Base-by-base conservation (phyloP, 1,140 invertebrate genomes). In the Nasonia vitripennis region DNA sequence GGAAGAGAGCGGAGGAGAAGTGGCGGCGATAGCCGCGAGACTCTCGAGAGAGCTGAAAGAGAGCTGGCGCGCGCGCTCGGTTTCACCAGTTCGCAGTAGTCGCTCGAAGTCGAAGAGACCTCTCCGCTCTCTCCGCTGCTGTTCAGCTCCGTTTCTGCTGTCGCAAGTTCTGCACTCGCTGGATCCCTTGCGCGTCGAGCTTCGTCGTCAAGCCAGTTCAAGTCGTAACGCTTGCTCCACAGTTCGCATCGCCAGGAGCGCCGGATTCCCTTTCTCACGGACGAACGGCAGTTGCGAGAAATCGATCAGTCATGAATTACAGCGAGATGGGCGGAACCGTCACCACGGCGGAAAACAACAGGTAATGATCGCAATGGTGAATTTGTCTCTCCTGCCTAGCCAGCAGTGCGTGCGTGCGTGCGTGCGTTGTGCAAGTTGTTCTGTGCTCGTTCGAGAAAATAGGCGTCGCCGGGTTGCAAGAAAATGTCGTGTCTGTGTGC, bases 11-110 rank as follows among this genome's bases (percentile, higher is more conserved):
- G 31, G 1, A n/a, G 5, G 51, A 23, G 62, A 14, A 12, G 31
- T 1, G 12, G 11, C 2, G 73, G 70, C n/a, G 48, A 27, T 27
- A 37, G 81, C 2, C 27, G 7, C 23, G 48, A 34, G 17, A 9
- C 31, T 37, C 7, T 1, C 0, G 48, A 12, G 48, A 51, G 48
- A 51, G 10, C 73, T 62, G 51, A 83, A 82, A 83, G 81, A 75
- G 81, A 75, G 55, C 34, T 41, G 37, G 34, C 55, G 82, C 62
- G 74, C 41, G 82, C 27, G 55, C 51, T 77, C 23, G 14, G 37
- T 75, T 31, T 77, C 31, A 51, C 3, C 75, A 84, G 83, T 84
- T 78, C 23, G 75, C 75, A 84, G 75, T 71, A 67, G 83, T 37
- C 83, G 83, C 62, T 84, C 41, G 77, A 5, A 41, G 4, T 84